These are phyloP conservation scores for Drosophila arawakana DNA, from an alignment of 1,140 invertebrate species.

Conservation along the genomic window DNA sequence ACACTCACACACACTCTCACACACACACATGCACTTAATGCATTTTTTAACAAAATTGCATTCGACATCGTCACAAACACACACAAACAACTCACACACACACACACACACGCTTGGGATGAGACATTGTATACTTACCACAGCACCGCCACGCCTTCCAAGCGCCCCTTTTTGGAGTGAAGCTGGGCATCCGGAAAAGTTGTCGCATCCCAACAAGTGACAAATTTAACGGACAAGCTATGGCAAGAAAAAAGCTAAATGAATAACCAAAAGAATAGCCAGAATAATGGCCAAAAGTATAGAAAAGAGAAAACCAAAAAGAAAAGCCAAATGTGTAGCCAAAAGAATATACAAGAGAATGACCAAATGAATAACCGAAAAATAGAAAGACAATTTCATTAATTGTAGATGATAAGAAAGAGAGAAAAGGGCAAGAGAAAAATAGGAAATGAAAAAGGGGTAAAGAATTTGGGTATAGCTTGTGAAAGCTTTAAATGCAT, in stretches of 20 bases:
- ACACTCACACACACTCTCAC: constrained; percentile 23
- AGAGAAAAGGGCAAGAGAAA: not conserved
- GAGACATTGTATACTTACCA: constrained; percentile 60
- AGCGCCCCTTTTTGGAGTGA: too few species aligned
- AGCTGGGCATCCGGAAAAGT: not conserved
- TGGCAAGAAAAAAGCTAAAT: constrained; percentile 37
- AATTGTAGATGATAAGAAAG: not conserved
- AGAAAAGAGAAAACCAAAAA: not conserved
- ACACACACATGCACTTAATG: constrained; percentile 73
- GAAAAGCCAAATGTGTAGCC: not conserved
- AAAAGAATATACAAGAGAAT: not conserved
- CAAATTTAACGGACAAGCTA: constrained; percentile 61
- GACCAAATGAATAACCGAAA: too few species aligned
- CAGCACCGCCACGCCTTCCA: constrained; percentile 19
- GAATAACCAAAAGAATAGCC: constrained; percentile 2
- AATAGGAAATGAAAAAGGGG: not conserved
- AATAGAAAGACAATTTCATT: too few species aligned
- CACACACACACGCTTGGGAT: constrained; percentile 46
- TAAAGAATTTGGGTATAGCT: too few species aligned
- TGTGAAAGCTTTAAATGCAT: not conserved
- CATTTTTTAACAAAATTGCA: constrained; percentile 82
- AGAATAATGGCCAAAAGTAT: constrained; percentile 28
- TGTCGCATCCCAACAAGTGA: constrained; percentile 33
- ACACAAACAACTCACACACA: constrained; percentile 29
- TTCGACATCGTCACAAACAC: constrained; percentile 69